Base-by-base conservation (phyloP, 1,140 invertebrate species). In the Calliopsis andreniformis region DNA sequence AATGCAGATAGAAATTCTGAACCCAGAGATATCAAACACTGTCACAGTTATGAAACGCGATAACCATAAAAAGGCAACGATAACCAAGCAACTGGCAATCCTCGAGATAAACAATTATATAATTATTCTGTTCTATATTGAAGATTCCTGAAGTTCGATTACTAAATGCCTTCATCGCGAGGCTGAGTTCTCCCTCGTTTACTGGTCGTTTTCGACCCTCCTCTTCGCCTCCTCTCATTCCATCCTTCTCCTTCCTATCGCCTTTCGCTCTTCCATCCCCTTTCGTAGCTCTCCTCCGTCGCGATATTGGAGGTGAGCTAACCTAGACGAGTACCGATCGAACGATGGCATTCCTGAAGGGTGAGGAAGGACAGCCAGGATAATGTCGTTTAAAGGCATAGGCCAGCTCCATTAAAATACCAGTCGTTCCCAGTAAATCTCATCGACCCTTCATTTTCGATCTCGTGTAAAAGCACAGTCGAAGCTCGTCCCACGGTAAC, bases 381-480 rank as follows among this genome's bases (percentile, higher is more conserved):
- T 83, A 84, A 83, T 42, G 63, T 83, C 80, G 67, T 84, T 84
- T 84, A 76, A 79, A 84, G 68, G 82, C 67, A 72, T 68, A 82
- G 69, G 53, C 75, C 43, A 45, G 47, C 59, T 47, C 81, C 64
- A 82, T 83, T 83, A 83, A 83, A 79, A 72, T 82, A 51, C 69
- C 51, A 73, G 70, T 83, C 72, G 77, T 71, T 83, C 71, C 49
- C 61, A 47, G 35, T 66, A 82, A 83, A 83, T 82, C 80, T 83
- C 76, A 79, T 82, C 76, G 63, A 51, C 61, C 56, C 42, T 79
- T 78, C 78, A 84, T 83, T 84, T 83, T 83, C 70, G 66, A 79
- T 76, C 47, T 32, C 45, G 47, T 69, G 58, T 35, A 47, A 32
- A n/a, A 14, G 49, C 23, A 16, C n/a, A n/a, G 30, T 23, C 55